Base-by-base conservation (phyloP, 1,140 invertebrate species). In the Araneus ventricosus region DNA sequence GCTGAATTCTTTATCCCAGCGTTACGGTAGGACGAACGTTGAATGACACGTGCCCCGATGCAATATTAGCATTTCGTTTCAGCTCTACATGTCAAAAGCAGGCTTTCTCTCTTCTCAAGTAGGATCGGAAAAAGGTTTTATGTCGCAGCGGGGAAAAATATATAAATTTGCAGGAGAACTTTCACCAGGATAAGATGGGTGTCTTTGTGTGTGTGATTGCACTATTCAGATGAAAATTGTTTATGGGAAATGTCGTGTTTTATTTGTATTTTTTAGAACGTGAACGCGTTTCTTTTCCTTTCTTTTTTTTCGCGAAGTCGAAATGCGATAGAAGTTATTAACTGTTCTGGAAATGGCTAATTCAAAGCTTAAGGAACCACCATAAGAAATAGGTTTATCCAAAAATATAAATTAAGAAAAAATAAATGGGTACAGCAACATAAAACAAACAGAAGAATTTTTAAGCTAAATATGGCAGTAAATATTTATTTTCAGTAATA, bases 31-130 rank as follows among this genome's bases (percentile, higher is more conserved):
- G 57, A 34, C 24, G 7, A 22, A 86, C 20, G 85, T 59, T 59
- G 59, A 87, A 63, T 63, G 59, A 61, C 59, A 63, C 30, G 17
- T 87, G 27, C 63, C 85, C 34, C 57, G 27, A 63, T 30, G 63
- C 59, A 61, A 87, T 87, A 87, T 87, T 87, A 87, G 57, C 85
- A 87, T 87, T 87, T 87, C 59, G 85, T 87, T 87, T 87, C 41
- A 34, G 24, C 52, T 24, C 37, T 7, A 63, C 30, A 37, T 87
- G 85, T 87, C 85, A 87, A 63, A 30, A 87, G n/a, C 85, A 87
- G n/a, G 20, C 6, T 14, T 22, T 63, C 59, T 24, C 59, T 8
- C 59, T n/a, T n/a, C 59, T 63, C 59, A 2, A 63, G 59, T 63
- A 61, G 59, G 24, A 61, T 61, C 24, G 59, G 59, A 61, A n/a